Conservation (phyloP, 2,797 vertebrate species). For the Rhynchotus rufescens region DNA sequence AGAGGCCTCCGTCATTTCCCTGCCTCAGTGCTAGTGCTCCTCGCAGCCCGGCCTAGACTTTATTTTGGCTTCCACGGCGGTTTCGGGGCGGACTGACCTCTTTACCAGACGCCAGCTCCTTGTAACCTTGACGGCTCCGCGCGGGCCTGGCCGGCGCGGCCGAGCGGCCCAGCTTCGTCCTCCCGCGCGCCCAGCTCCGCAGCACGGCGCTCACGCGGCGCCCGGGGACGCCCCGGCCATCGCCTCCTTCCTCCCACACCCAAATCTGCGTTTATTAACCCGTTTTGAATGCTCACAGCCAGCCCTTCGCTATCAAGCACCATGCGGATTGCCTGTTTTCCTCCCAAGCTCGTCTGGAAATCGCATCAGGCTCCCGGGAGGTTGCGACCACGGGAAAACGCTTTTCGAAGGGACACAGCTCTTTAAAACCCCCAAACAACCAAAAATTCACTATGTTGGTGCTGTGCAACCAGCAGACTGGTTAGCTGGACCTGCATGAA, state of each 20-base stretch:
- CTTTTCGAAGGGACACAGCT: neutral
- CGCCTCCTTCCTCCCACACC: fast-evolving
- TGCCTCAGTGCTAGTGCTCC: conserved; percentile 50
- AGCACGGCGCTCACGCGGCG: neutral
- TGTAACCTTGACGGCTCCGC: conserved; percentile 55
- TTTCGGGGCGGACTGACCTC: conserved; percentile 72
- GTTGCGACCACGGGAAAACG: neutral
- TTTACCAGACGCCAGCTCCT: conserved; percentile 57
- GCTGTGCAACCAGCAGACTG: neutral
- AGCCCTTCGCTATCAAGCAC: neutral
- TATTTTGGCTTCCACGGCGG: conserved; percentile 72
- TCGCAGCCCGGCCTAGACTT: conserved; percentile 70
- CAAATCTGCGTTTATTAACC: neutral
- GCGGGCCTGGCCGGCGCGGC: neutral
- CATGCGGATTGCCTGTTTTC: neutral
- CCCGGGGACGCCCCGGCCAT: neutral
- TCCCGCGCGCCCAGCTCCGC: neutral
- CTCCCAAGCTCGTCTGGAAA: neutral
- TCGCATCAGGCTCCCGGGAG: fast-evolving
- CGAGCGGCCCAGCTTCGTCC: conserved; percentile 7
- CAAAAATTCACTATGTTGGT: fast-evolving
- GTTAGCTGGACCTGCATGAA: neutral
- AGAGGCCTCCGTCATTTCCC: conserved; percentile 65
- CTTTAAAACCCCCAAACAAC: neutral
- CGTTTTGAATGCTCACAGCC: neutral